Evolutionary conservation across 2,113 vertebrate species (phyloP), one percentile per base, ranked within the genome.

Genomic region (Caranx melampygus): DNA sequence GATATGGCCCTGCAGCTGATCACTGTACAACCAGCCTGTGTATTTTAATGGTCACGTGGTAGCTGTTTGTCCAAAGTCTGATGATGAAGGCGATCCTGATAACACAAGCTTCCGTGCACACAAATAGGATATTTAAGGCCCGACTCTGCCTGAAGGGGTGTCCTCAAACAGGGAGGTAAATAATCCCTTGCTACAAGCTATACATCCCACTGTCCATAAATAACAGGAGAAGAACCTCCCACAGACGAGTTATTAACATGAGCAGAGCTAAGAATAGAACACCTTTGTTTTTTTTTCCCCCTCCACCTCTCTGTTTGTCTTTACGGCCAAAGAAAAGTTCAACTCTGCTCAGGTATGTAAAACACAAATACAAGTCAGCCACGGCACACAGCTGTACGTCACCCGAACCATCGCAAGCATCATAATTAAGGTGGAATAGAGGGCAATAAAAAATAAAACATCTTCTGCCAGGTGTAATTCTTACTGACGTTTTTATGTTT

Each of bases 91-190:
- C 73, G 47, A 75, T 77, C 61, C 74, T 8, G 82, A 87, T 8
- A 94, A 93, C 86, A 86, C 77, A 75, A 83, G 82, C 86, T 72
- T 83, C 67, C 45, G 6, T 78, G 75, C 82, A 62, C 88, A 88
- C 83, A 82, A 90, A 93, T 63, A 84, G 83, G 86, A 88, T 93
- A 94, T 91, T 91, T 92, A 84, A 94, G 93, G 90, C 83, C 68
- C 83, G 83, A 65, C 69, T 84, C 54, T 76, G 42, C 78, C 76
- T 18, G 37, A 59, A 80, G 85, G 88, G 88, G 60, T 21, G 63
- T 85, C 84, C 71, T 85, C 16, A 7, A 80, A 89, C 81, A 70
- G 42, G 72, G 83, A 73, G 67, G 88, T 91, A 92, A 94, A 93
- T 89, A 88, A 90, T 86, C 73, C 75, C 52, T 47, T 42, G 61